Percentiles rank a stretch among this genome's conserved stretches.
Evolutionary conservation across 2,113 vertebrate species (phyloP).

Genomic region (Bufo gargarizans): DNA sequence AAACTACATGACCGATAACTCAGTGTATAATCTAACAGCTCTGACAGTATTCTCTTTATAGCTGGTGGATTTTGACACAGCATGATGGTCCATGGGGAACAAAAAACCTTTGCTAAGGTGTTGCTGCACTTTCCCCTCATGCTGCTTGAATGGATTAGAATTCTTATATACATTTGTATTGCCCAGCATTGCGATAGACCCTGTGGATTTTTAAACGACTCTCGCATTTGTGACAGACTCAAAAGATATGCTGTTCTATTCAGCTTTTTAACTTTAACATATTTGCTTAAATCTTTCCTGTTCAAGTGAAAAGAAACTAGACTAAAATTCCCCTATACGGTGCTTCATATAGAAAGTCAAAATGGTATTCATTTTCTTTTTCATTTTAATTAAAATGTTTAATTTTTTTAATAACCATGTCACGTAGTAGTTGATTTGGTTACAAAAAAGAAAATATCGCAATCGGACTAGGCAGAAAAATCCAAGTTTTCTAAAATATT

Average conservation of each 20-base stretch:
- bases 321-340: neutral
- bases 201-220: constrained; percentile 53
- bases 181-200: constrained; percentile 26
- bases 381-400: neutral
- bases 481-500: neutral
- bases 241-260: constrained; percentile 21
- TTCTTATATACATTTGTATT: constrained; percentile 47
- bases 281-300: constrained; percentile 6
- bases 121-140: constrained; percentile 37
- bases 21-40: constrained; percentile 24
- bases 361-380: neutral
- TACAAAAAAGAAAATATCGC: no score
- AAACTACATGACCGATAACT: constrained; percentile 1
- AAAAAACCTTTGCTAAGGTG: constrained; percentile 35
- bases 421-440: no score
- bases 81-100: constrained; percentile 44
- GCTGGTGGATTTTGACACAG: constrained; percentile 32
- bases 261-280: constrained; percentile 31
- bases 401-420: no score
- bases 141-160: constrained; percentile 51
- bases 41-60: constrained; percentile 32
- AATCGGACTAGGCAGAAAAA: neutral
- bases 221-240: constrained; percentile 33
- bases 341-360: neutral
- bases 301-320: neutral